These are phyloP conservation scores for Scaptomyza pallida DNA, from an alignment of 1,140 invertebrate genomes.

Conservation along the genomic window DNA sequence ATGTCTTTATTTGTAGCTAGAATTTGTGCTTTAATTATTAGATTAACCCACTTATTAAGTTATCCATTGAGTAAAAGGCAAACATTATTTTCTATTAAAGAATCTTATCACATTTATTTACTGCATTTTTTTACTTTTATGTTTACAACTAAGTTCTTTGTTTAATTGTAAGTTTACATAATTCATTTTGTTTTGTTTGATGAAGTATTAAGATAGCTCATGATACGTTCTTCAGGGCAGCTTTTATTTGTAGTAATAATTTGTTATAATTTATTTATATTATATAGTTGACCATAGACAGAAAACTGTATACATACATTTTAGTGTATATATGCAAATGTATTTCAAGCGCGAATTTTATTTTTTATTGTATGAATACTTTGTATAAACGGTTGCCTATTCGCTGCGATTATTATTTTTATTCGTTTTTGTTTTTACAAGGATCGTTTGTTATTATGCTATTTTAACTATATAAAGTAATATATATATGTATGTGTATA, in stretches of 20 bases:
- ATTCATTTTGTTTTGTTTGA: constrained; percentile 60
- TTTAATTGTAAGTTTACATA: constrained; percentile 68
- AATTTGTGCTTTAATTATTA: constrained; percentile 1
- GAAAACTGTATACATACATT: constrained; percentile 45
- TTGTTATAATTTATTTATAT: constrained; percentile 19
- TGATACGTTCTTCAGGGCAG: constrained; percentile 61
- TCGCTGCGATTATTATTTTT: constrained; percentile 26
- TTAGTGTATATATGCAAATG: constrained; percentile 40
- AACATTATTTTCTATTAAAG: constrained; percentile 69
- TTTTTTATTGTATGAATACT: constrained; percentile 43
- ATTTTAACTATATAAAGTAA: constrained; percentile 44
- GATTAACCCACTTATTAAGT: background rate
- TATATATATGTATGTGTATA: constrained; percentile 54
- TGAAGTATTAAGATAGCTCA: constrained; percentile 71
- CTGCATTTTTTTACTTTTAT: constrained; percentile 79
- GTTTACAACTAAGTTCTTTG: constrained; percentile 72
- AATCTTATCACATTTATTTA: constrained; percentile 84
- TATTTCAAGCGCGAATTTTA: constrained; percentile 71
- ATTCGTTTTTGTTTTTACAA: constrained; percentile 47
- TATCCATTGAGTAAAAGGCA: too few species aligned
- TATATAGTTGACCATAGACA: constrained; percentile 46
- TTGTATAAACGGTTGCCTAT: constrained; percentile 42
- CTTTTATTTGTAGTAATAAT: constrained; percentile 35
- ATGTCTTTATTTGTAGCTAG: constrained; percentile 13
- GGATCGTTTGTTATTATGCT: constrained; percentile 36